Evolutionary conservation across 2,797 vertebrate species (phyloP).

Genomic region (Gallinago stenura): DNA sequence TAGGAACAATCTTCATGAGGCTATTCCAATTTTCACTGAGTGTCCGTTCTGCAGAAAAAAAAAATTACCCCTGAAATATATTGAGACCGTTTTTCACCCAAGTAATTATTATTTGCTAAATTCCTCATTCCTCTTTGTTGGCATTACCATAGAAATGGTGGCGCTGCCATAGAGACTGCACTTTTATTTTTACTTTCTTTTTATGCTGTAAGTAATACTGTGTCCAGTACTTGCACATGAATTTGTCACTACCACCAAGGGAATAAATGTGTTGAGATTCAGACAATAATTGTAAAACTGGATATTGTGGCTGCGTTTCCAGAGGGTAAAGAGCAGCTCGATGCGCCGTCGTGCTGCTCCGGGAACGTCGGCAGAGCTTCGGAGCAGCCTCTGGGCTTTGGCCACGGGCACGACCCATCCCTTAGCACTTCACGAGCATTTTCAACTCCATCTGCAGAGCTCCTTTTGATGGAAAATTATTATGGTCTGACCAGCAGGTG

Average conservation of each 20-base stretch:
- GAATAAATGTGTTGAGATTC: background rate
- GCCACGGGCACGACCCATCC: background rate
- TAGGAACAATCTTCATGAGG: background rate
- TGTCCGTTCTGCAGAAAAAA: background rate
- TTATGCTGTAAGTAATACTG: no score
- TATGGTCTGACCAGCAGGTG: conserved; percentile 56
- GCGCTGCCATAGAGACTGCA: background rate
- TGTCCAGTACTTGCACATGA: background rate
- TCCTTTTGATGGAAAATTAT: accelerated
- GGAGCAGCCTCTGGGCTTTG: accelerated
- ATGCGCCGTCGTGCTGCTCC: accelerated
- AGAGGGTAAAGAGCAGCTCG: accelerated
- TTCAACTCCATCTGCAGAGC: background rate
- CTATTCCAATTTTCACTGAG: background rate
- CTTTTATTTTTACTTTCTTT: background rate
- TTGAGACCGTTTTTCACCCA: background rate
- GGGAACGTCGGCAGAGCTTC: background rate
- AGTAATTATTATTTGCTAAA: background rate
- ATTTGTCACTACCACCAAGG: background rate
- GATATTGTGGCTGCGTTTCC: accelerated
- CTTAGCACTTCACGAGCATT: accelerated
- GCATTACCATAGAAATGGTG: background rate
- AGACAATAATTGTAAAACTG: accelerated
- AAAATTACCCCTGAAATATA: background rate
- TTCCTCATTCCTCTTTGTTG: background rate